Conservation (phyloP, 53 echinoderm and acorn worm species). For the Echinarachnius parma region DNA sequence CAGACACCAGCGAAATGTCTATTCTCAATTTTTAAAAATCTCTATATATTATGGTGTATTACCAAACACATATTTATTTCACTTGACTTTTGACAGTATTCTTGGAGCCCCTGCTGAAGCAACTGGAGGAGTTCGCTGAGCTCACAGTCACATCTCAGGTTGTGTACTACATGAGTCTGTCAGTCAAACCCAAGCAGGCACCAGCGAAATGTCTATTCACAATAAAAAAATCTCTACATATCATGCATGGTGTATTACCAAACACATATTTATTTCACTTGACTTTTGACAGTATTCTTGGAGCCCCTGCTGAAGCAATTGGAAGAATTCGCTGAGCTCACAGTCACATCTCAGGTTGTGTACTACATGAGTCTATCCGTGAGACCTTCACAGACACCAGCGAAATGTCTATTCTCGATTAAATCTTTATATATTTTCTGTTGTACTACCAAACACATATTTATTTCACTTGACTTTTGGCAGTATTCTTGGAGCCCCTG, state of each 20-base stretch:
- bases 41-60: no score
- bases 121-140: conserved; percentile 77
- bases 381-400: conserved; percentile 56
- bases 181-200: conserved; percentile 66
- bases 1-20: no score
- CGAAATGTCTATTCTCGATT: conserved; percentile 37
- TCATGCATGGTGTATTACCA: no score
- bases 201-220: conserved; percentile 38
- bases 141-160: conserved; percentile 89
- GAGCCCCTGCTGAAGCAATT: conserved; percentile 73
- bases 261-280: no score
- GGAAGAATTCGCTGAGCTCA: conserved; percentile 79
- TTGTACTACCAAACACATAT: no score
- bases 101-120: conserved; percentile 73
- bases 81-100: conserved; percentile 54
- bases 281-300: conserved; percentile 58
- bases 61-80: no score
- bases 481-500: conserved; percentile 84
- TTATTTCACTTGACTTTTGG: not conserved
- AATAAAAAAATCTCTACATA: no score
- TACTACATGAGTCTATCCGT: conserved; percentile 81
- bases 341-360: conserved; percentile 84
- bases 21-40: no score
- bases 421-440: no score
- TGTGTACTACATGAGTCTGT: conserved; percentile 77